Evolutionary conservation across 2,797 vertebrate species (phyloP).

Genomic region (Rhodeus uyekii): DNA sequence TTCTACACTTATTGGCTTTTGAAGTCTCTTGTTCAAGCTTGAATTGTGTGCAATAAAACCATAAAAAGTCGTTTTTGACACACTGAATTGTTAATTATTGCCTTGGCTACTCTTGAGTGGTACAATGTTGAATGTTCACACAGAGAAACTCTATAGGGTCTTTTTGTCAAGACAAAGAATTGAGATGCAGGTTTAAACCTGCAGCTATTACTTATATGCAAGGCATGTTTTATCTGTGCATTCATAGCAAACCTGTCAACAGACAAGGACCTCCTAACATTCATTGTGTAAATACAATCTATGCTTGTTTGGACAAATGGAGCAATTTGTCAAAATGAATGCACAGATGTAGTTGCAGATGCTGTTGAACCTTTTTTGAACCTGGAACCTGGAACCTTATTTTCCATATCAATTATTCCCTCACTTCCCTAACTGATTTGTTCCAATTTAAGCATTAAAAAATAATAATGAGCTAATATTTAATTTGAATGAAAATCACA

Average conservation of each 20-base stretch:
- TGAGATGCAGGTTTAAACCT: constrained; percentile 6
- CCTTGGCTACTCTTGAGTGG: background rate
- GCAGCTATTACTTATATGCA: background rate
- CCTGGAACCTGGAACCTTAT: background rate
- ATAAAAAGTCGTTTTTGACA: background rate
- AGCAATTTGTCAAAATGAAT: background rate
- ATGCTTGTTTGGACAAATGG: background rate
- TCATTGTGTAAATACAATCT: background rate
- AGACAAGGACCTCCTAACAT: background rate
- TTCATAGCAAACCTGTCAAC: constrained; percentile 21
- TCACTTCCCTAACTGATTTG: background rate
- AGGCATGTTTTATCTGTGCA: background rate
- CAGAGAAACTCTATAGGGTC: background rate
- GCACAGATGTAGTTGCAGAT: background rate
- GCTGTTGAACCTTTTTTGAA: background rate
- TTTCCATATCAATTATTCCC: background rate
- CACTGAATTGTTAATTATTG: background rate
- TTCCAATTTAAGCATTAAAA: background rate
- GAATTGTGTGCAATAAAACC: background rate
- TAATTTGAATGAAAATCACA: too few relatives aligned
- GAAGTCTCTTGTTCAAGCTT: background rate
- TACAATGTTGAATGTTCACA: background rate
- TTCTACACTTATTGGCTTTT: background rate
- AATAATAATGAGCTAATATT: background rate
- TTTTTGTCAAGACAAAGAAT: background rate